phyloP scores from a whole-genome alignment of 2,888 invertebrate species.

The Eueremaeus valkanovi region DNA sequence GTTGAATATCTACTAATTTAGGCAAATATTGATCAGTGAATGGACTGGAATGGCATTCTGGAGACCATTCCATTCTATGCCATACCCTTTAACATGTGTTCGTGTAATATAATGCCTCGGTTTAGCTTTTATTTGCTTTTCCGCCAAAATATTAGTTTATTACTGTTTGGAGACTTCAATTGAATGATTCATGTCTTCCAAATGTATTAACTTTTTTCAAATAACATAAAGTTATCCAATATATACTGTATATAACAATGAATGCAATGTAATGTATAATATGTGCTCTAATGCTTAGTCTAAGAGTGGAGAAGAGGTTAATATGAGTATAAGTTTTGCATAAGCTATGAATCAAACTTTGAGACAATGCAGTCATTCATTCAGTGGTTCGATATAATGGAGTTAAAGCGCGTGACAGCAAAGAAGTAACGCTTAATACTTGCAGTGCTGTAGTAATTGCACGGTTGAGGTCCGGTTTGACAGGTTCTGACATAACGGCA shows the following conservation, averaged over 20 bases:
- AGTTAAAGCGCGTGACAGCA: neutral
- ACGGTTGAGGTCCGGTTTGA: slow-evolving; percentile 11
- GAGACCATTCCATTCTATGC: neutral
- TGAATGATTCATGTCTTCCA: neutral
- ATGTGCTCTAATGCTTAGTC: too few relatives aligned
- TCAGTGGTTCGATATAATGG: too few relatives aligned
- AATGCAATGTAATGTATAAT: neutral
- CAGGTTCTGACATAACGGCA: slow-evolving; percentile 20
- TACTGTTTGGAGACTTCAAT: neutral
- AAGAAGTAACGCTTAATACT: too few relatives aligned
- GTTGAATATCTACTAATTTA: neutral
- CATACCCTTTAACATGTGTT: neutral
- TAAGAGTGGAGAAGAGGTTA: too few relatives aligned
- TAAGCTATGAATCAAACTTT: neutral
- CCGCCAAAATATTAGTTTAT: neutral
- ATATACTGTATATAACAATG: neutral
- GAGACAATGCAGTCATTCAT: neutral
- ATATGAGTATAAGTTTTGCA: neutral
- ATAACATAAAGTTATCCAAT: neutral
- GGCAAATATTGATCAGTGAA: neutral
- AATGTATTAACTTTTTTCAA: neutral
- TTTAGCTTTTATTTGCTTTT: slow-evolving; percentile 21
- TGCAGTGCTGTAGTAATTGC: neutral
- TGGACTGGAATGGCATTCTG: neutral
- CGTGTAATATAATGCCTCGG: slow-evolving; percentile 3